Evolutionary conservation across 1,140 invertebrate species (phyloP), one percentile per base, ranked within the genome.

Genomic region (Liolophura sinensis): DNA sequence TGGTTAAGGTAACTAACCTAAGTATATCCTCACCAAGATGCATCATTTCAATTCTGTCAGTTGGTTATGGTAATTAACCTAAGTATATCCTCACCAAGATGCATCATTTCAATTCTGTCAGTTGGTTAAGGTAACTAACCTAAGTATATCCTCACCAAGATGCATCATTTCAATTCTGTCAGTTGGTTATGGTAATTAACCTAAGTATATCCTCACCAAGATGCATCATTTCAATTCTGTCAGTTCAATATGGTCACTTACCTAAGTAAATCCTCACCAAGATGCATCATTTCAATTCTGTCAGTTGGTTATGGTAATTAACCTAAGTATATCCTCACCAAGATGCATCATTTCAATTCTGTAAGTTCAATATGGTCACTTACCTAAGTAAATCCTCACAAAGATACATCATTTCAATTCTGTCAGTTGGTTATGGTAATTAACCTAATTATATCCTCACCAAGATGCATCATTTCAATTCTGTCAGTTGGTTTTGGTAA

Each of bases 271-370:
- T 98, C 94, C 69, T 92, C 89, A 93, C 92, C 22, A 99, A 86
- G 22, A 96, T 94, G 3, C 31, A 40, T 40, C 3, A 9, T 9
- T 40, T 40, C 3, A 40, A 40, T 40, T 40, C 31, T 40, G 3
- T 3, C 31, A 5, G 31, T 9, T 40, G 31, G 31, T 5, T 3
- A 40, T 9, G 9, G 31, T 40, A 24, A 77, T 89, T 89, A 88
- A 97, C 96, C 91, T 94, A 63, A 93, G 90, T 80, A 99, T 90
- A 80, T 98, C 94, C 69, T 92, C 89, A 93, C 92, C 22, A 99
- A 86, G 22, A 96, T 94, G 3, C 31, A 40, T 40, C 3, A 9
- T 9, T 40, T 40, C 3, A 40, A 40, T 40, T 40, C 31, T 40
- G 3, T 3, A 3, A 5, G 31, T 9, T 40, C 3, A 9, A 40